Conservation (phyloP, 2,113 vertebrate genomes). For the Pogona vitticeps region DNA sequence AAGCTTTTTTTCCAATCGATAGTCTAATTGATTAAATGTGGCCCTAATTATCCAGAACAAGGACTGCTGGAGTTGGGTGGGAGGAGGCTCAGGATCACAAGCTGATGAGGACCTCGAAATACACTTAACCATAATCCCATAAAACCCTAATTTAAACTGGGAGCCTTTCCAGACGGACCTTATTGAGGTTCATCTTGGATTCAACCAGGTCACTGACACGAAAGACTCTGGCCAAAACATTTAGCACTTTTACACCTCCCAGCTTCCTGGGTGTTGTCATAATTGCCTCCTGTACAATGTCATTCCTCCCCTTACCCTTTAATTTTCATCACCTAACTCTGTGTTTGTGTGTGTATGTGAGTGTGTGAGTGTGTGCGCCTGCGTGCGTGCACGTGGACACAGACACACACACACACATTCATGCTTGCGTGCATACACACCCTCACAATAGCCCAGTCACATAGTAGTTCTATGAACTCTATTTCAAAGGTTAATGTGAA, state of each 20-base stretch:
- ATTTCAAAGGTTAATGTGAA: slow-evolving; percentile 91
- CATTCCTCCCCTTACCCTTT: neutral
- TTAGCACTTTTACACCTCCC: neutral
- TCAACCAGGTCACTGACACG: too few relatives aligned
- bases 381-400: neutral
- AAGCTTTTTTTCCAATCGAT: too few relatives aligned
- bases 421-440: slow-evolving; percentile 19
- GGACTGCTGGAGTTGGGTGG: neutral
- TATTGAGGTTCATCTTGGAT: neutral
- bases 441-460: slow-evolving; percentile 74
- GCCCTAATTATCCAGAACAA: too few relatives aligned
- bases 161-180: neutral
- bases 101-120: neutral
- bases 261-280: neutral
- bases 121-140: neutral
- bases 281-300: slow-evolving; percentile 4
- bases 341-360: too few relatives aligned
- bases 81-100: neutral
- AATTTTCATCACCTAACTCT: slow-evolving; percentile 7
- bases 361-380: too few relatives aligned
- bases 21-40: too few relatives aligned
- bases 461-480: slow-evolving; percentile 89
- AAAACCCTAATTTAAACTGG: neutral
- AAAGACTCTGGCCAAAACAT: neutral
- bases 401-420: neutral